Base-by-base conservation (phyloP, 2,113 vertebrate genomes). In the Labeo rohita region DNA sequence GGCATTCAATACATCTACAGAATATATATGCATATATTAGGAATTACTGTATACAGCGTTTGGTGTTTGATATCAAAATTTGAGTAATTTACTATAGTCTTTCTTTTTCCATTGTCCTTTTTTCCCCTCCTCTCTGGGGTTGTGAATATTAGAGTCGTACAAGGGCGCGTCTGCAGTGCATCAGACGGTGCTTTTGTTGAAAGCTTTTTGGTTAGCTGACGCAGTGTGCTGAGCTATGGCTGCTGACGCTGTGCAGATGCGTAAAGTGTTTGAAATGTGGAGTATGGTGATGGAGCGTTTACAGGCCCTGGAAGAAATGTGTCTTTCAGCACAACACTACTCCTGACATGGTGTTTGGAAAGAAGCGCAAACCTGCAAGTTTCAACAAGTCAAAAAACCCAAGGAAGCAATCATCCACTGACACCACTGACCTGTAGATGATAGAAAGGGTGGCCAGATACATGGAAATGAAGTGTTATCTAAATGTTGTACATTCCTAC, bases 231-330 rank as follows among this genome's bases (percentile, higher is more conserved):
- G 65, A 56, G 16, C 8, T n/a, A 54, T 76, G 36, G 39, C 83
- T 80, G 43, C 49, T 77, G 86, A 85, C 36, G 50, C 54, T 80
- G 86, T 83, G 86, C 88, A 89, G 88, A 87, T 76, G 85, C 21
- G 10, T 70, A 34, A 83, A 70, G 36, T 89, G 85, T 89, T 87
- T 89, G 83, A 89, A 87, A 87, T 79, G 54, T 65, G 50, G 23
- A 80, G 65, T 47, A 9, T 39, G 4, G 61, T 73, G 84, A 85
- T 88, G 84, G 84, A 88, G 54, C 15, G 47, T 72, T 63, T 45
- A 43, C 43, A 77, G 50, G 28, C 56, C 11, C 8, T 16, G 74
- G 16, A 85, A 89, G 39, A 83, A 66, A 79, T 85, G 66, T 49
- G 72, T 52, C 8, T 39, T 43, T 39, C n/a, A 36, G 83, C 54